A percentile compares a stretch with the other conserved stretches of the same genome.
Conservation (phyloP, 2,797 vertebrate species). For the Lithobates pipiens region DNA sequence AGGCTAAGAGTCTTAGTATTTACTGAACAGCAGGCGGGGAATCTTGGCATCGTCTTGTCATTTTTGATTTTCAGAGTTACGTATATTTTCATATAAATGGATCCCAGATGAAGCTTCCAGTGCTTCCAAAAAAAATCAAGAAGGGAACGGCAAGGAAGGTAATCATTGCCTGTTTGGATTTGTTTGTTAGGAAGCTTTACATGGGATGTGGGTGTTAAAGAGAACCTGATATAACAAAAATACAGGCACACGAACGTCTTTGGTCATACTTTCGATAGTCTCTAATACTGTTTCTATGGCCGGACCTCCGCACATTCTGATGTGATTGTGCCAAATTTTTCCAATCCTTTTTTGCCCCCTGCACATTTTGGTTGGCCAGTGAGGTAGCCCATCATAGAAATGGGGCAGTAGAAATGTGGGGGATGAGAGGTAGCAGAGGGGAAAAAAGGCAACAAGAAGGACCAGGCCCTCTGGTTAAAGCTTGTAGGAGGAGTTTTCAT, state of each 20-base stretch:
- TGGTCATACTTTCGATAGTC: no score
- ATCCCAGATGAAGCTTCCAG: background rate
- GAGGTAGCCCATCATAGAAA: background rate
- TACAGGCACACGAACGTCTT: no score
- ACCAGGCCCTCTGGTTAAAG: no score
- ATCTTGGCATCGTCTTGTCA: background rate
- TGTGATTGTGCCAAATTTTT: no score
- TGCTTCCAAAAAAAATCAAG: background rate
- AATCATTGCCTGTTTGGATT: background rate
- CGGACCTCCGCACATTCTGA: no score
- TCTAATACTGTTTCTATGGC: no score
- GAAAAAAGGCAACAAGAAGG: no score
- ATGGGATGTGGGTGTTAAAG: no score
- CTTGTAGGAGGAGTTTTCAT: no score
- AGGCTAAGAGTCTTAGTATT: constrained; percentile 6
- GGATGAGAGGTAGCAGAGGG: no score
- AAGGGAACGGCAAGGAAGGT: background rate
- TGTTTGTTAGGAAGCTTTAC: no score
- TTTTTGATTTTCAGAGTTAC: background rate
- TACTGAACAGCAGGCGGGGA: background rate
- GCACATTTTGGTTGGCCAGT: background rate
- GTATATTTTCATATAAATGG: background rate
- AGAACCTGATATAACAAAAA: no score
- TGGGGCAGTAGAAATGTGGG: background rate
- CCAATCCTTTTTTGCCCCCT: background rate